Base-by-base conservation (phyloP, 1,140 invertebrate species). In the Cydia splendana region DNA sequence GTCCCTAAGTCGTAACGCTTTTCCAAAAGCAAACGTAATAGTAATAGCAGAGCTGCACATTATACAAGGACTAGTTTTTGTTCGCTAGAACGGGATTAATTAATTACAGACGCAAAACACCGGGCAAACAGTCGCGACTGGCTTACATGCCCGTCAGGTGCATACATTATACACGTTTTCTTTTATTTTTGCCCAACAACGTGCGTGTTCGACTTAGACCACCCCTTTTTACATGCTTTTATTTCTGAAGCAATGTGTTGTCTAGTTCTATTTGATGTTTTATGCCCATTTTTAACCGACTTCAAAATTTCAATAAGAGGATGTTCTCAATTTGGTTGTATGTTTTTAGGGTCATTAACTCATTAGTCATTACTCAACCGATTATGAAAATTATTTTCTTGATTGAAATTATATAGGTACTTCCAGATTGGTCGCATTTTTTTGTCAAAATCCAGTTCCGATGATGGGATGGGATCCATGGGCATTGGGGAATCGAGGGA, bases 121-220 rank as follows among this genome's bases (percentile, higher is more conserved):
- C 57, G 20, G 57, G 57, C 57, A 62, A 18, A 24, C 57, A 62
- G 57, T 62, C 20, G 57, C 57, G 57, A 62, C 57, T 62, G 20
- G 15, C 20, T 24, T 62, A 9, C 57, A 62, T 62, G 57, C 18
- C 53, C 18, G 18, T 62, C 57, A 62, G 57, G 57, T 62, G 57
- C 57, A 62, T 62, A 62, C 57, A 62, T 62, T 62, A 62, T 62
- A 24, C 57, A 62, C 18, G 57, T 62, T 62, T 62, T 24, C 20
- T 62, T 62, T 24, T 62, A 24, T 62, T 62, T 62, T 10, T 24
- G 18, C 10, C 7, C n/a, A 57, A 18, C 57, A 24, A 4, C 10
- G 57, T 62, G 57, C 20, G 57, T 62, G 57, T 24, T n/a, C 57
- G 57, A 62, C 57, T 62, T 62, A 62, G 57, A 62, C 9, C 18